Evolutionary conservation across 2,888 invertebrate genomes (phyloP), one percentile per base, ranked within the genome.

Genomic region (Yponomeuta cagnagella): DNA sequence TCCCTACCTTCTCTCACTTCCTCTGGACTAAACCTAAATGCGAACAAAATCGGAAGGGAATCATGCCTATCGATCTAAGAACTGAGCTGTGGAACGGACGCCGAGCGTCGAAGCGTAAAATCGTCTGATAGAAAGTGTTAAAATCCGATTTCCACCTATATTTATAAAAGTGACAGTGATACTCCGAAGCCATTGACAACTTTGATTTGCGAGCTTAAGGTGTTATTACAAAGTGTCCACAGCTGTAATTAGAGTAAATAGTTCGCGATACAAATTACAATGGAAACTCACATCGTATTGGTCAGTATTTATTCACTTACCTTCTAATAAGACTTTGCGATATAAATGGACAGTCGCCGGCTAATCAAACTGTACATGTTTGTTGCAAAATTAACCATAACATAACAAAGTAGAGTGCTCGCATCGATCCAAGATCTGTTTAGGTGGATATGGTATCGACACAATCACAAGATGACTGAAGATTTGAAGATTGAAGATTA

Each of bases 161-260:
- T 85, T 89, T 90, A 90, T 85, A 90, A 90, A 90, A 90, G 83
- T 85, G 81, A 80, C 78, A 63, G 83, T 80, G 80, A 76, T 77
- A 77, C 73, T 74, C 58, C 70, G 70, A 74, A 74, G 80, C 76
- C 89, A 90, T 87, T 88, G 76, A 78, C 75, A 75, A 74, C 73
- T 58, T 58, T 15, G 52, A 15, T 58, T 75, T 58, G 15, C 15
- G 52, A 58, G 52, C 52, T 15, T 15, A 58, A 58, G 52, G 52
- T 58, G 15, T 58, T 58, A 58, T 58, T 58, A 58, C 5, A 5
- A 52, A 58, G 52, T 58, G 52, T 15, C 52, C 52, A 58, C 52
- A 15, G 52, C 52, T 58, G 52, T 15, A 58, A 58, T 77, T 48
- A 69, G 65, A 63, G 48, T 69, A 71, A 58, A 43, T 8, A 43